Evolutionary conservation across 2,888 invertebrate genomes (phyloP).

Genomic region (Apamea sordens): DNA sequence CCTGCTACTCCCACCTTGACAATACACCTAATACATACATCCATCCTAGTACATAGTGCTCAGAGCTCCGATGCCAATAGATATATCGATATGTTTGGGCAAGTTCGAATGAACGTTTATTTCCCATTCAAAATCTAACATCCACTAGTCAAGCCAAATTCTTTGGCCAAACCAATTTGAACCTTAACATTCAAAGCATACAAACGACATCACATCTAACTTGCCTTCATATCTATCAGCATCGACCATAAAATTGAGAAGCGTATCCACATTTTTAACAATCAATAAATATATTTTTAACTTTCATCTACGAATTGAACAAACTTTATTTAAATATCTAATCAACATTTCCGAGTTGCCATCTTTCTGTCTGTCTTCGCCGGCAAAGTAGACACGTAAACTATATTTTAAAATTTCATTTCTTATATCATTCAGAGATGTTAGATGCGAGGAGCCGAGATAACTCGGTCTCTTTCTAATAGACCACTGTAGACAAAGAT

Average conservation of each 20-base stretch:
- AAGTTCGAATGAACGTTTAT: constrained; percentile 7
- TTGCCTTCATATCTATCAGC: constrained; percentile 47
- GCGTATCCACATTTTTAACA: constrained; percentile 66
- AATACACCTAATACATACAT: constrained; percentile 41
- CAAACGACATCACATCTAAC: constrained; percentile 11
- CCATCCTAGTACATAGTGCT: constrained; percentile 35
- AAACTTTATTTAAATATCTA: constrained; percentile 54
- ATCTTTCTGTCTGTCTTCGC: constrained; percentile 38
- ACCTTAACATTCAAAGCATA: constrained; percentile 16
- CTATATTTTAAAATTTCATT: constrained; percentile 3
- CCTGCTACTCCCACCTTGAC: constrained; percentile 15
- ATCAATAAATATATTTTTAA: constrained; percentile 61
- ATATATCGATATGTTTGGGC: constrained; percentile 49
- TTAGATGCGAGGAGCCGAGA: not conserved
- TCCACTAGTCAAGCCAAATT: not conserved
- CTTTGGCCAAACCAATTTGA: constrained; percentile 5
- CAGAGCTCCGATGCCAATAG: constrained; percentile 50
- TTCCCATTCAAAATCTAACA: constrained; percentile 18
- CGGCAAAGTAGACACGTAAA: constrained; percentile 46
- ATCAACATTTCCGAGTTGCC: constrained; percentile 29
- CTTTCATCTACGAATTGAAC: constrained; percentile 45
- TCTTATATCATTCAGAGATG: constrained; percentile 4
- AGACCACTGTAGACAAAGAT: not conserved
- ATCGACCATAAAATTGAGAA: constrained; percentile 61
- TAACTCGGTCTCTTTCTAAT: constrained; percentile 18